Evolutionary conservation across 2,888 invertebrate species (phyloP).

Genomic region (Meghimatium bilineatum): DNA sequence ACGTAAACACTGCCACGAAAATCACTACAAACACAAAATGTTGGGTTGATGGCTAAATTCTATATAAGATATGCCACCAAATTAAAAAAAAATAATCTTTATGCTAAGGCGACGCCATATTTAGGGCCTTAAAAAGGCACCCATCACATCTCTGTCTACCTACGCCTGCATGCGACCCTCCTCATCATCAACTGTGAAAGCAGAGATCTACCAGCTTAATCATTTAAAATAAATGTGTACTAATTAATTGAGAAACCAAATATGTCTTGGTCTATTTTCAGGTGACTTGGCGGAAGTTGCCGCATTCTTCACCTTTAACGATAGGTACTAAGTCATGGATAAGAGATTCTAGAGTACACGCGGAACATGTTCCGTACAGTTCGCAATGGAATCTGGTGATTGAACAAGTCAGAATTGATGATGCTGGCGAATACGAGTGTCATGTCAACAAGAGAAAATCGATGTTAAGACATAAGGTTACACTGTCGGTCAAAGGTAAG

Average conservation of each 20-base stretch:
- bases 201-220: no score
- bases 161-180: no score
- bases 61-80: no score
- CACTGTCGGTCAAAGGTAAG: slow-evolving; percentile 57
- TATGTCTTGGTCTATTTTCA: neutral
- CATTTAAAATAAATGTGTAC: no score
- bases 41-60: no score
- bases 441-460: slow-evolving; percentile 60
- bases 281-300: slow-evolving; percentile 53
- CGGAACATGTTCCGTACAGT: slow-evolving; percentile 58
- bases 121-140: no score
- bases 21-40: no score
- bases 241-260: neutral
- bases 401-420: slow-evolving; percentile 56
- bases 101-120: no score
- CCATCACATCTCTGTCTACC: no score
- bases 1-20: no score
- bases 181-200: no score
- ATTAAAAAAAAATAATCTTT: no score
- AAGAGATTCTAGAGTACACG: slow-evolving; percentile 55
- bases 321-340: slow-evolving; percentile 61
- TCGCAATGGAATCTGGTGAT: slow-evolving; percentile 65
- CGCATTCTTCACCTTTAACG: slow-evolving; percentile 56
- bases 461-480: slow-evolving; percentile 55
- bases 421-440: slow-evolving; percentile 63